A percentile compares a stretch with the other conserved stretches of the same genome.
Conservation (phyloP, 2,113 vertebrate species). For the Gymnobelideus leadbeateri region DNA sequence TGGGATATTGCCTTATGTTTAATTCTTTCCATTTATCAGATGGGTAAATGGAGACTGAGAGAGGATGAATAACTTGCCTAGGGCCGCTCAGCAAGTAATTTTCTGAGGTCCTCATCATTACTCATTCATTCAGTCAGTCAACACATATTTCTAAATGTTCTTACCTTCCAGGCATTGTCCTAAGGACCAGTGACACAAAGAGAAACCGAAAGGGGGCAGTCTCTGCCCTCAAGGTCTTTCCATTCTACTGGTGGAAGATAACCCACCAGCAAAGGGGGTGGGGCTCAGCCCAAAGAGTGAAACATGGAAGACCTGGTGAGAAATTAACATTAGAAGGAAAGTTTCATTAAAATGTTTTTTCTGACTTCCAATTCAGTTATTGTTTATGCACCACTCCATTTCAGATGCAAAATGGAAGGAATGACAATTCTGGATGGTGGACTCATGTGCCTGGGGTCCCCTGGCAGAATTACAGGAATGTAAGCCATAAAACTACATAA, state of each 20-base stretch:
- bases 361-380: not conserved
- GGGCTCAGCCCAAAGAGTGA: not conserved
- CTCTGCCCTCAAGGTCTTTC: not conserved
- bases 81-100: not conserved
- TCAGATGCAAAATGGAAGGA: not conserved
- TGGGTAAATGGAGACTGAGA: not conserved
- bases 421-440: not conserved
- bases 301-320: not conserved
- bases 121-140: not conserved
- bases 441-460: not conserved
- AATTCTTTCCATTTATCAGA: not conserved
- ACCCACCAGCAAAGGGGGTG: not conserved
- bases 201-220: not conserved
- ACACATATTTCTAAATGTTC: not conserved
- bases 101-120: not conserved
- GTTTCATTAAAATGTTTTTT: no score
- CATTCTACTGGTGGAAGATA: not conserved
- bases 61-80: not conserved
- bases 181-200: not conserved
- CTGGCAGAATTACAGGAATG: not conserved
- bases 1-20: not conserved
- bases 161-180: not conserved
- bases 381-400: not conserved
- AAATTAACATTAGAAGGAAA: not conserved
- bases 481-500: not conserved